Evolutionary conservation across 2,888 invertebrate species (phyloP).

Genomic region (Amphipyra berbera): DNA sequence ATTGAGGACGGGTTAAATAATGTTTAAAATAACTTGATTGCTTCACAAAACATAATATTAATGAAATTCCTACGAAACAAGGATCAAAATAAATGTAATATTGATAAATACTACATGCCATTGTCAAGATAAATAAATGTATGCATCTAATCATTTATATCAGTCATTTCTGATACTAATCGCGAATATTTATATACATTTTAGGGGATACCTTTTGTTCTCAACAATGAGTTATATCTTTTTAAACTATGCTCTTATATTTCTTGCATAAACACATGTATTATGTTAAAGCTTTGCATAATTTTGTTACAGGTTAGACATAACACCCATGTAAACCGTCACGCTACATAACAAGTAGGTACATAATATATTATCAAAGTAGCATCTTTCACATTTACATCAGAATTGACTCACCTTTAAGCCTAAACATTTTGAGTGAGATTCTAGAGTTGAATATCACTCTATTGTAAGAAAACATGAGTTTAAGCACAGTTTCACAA

Average conservation of each 20-base stretch:
- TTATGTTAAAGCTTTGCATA: constrained; percentile 31
- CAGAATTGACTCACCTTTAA: constrained; percentile 3
- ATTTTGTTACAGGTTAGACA: constrained; percentile 37
- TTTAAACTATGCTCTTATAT: constrained; percentile 1
- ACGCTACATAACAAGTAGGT: constrained; percentile 33
- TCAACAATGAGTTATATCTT: no score
- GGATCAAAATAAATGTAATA: constrained; percentile 2
- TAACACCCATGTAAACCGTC: constrained; percentile 32
- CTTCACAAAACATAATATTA: no score
- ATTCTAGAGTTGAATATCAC: no score
- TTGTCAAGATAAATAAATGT: constrained; percentile 9
- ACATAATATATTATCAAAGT: constrained; percentile 24
- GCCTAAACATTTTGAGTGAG: no score
- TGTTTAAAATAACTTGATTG: no score
- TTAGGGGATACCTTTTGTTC: background rate
- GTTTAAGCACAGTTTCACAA: background rate
- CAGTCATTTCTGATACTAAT: constrained; percentile 31
- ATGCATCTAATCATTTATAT: constrained; percentile 19
- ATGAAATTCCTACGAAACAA: background rate
- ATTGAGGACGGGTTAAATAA: no score
- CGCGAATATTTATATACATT: constrained; percentile 11
- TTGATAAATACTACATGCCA: background rate
- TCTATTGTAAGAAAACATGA: background rate
- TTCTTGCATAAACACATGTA: constrained; percentile 35
- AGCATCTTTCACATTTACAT: constrained; percentile 17